Percentiles rank a stretch among this genome's conserved stretches.
phyloP scores from a whole-genome alignment of 92 coral and sea anemone genomes.

The Parazoanthus atlanticus region DNA sequence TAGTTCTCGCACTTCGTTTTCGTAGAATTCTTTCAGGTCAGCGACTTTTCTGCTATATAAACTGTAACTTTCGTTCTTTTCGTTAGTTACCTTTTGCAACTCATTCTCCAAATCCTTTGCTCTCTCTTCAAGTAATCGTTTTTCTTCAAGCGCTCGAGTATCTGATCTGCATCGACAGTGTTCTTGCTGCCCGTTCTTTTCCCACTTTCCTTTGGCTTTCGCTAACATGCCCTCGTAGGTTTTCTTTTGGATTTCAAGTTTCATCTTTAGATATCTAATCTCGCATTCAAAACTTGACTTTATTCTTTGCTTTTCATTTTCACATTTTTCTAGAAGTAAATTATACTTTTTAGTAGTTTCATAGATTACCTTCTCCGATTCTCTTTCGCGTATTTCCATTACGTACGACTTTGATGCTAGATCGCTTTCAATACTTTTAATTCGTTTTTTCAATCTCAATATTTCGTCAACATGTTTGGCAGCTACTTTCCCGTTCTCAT shows the following conservation, averaged over 20 bases:
- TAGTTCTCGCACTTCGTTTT: background rate
- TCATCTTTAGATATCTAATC: background rate
- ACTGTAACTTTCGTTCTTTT: background rate
- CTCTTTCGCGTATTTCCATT: slow-evolving; percentile 4
- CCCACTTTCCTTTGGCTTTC: background rate
- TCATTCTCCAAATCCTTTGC: slow-evolving; percentile 3
- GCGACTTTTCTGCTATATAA: background rate
- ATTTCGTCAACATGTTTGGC: background rate
- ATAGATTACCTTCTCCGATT: slow-evolving; percentile 2
- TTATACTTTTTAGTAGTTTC: slow-evolving; percentile 4
- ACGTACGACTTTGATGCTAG: background rate
- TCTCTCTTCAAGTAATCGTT: slow-evolving; percentile 1
- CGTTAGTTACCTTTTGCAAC: background rate
- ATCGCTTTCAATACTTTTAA: slow-evolving; percentile 20
- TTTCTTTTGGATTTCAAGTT: slow-evolving; percentile 9
- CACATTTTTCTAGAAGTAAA: background rate
- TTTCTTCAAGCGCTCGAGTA: background rate
- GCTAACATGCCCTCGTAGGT: background rate
- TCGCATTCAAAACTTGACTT: background rate
- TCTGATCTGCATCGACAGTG: background rate
- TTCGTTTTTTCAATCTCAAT: background rate
- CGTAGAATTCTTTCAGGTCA: background rate
- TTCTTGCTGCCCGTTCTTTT: background rate
- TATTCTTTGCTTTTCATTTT: background rate
- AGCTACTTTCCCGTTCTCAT: background rate